Evolutionary conservation across 2,113 vertebrate species (phyloP), one percentile per base, ranked within the genome.

Genomic region (Heptranchias perlo): DNA sequence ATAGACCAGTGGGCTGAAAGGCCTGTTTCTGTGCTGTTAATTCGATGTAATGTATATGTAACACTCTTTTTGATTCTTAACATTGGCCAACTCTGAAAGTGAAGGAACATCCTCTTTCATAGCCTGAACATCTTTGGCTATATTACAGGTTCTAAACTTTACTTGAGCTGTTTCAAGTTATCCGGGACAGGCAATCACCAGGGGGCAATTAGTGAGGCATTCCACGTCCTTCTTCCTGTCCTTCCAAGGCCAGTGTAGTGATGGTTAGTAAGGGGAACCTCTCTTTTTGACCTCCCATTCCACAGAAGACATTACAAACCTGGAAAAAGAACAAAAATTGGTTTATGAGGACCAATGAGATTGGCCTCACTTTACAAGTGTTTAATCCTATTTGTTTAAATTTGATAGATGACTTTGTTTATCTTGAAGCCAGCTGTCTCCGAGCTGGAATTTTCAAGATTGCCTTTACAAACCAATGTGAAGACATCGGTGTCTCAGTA

Each of bases 1-100:
- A n/a, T n/a, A n/a, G n/a, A n/a, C n/a, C n/a, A n/a, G n/a, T n/a
- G n/a, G n/a, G n/a, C n/a, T n/a, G n/a, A n/a, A n/a, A n/a, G n/a
- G n/a, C n/a, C n/a, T n/a, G n/a, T n/a, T n/a, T n/a, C n/a, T n/a
- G n/a, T n/a, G n/a, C n/a, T n/a, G n/a, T n/a, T n/a, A n/a, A n/a
- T n/a, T n/a, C n/a, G n/a, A n/a, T n/a, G n/a, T 61, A 5, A 61
- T 61, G n/a, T n/a, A n/a, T n/a, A n/a, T n/a, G n/a, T n/a, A n/a
- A n/a, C n/a, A n/a, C 49, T 47, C n/a, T 86, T 86, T 86, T 89
- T 52, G 86, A 61, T 92, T 92, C 54, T 92, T 92, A 35, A 58
- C 14, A n/a, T 47, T 25, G 73, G 73, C 2, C 28, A 78, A 52
- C 28, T n/a, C 25, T 52, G 87, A 91, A 52, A 58, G 25, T 1